Conservation (phyloP, 2,888 invertebrate species). For the Cancer borealis region DNA sequence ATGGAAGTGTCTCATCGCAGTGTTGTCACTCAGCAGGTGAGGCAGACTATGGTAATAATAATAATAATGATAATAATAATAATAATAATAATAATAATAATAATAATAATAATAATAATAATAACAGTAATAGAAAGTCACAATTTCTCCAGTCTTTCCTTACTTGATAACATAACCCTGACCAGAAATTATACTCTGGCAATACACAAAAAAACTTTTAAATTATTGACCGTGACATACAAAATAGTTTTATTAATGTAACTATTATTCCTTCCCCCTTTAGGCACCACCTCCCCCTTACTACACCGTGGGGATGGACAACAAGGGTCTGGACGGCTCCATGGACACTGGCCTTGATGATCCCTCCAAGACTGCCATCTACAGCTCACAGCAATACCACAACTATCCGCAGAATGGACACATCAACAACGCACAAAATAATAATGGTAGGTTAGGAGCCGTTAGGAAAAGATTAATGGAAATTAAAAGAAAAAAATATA, state of each 20-base stretch:
- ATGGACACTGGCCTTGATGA: constrained; percentile 74
- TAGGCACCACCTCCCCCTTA: constrained; percentile 85
- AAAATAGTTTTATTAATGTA: neutral
- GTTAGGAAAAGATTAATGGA: neutral
- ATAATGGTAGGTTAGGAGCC: constrained; percentile 56
- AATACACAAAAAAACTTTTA: no score
- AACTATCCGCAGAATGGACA: constrained; percentile 94
- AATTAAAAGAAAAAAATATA: neutral
- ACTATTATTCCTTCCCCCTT: neutral
- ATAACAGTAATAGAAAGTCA: no score
- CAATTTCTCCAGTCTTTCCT: no score
- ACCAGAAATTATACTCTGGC: no score
- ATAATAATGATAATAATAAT: no score
- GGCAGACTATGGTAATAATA: neutral
- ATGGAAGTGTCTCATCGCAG: constrained; percentile 76
- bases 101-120: no score
- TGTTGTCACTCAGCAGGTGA: constrained; percentile 75
- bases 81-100: no score
- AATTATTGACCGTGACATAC: neutral
- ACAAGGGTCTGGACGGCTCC: constrained; percentile 88
- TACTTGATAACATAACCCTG: no score
- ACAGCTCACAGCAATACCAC: constrained; percentile 83
- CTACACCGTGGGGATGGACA: constrained; percentile 92
- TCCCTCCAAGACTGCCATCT: constrained; percentile 73
- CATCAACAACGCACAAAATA: constrained; percentile 85